phyloP scores from a whole-genome alignment of 2,797 vertebrate species.

The Falco columbarius region DNA sequence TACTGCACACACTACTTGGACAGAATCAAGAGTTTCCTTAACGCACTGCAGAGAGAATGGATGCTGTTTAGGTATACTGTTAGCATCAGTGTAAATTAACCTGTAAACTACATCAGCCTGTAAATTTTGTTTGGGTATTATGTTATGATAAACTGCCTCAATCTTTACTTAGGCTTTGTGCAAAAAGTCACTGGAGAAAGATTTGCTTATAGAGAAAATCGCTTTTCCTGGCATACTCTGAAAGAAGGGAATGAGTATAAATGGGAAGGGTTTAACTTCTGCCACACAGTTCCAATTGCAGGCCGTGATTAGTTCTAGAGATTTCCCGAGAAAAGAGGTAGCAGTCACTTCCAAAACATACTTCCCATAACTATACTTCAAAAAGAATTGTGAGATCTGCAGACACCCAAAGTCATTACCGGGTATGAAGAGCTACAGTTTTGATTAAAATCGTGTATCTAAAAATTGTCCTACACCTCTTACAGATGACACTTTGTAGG shows the following conservation, averaged over 20 bases:
- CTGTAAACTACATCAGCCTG: not conserved
- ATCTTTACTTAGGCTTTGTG: not conserved
- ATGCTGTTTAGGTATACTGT: not conserved
- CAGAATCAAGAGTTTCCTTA: not conserved
- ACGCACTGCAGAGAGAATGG: not conserved
- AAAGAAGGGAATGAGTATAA: not conserved
- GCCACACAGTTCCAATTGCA: not conserved
- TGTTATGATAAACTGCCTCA: not conserved
- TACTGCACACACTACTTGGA: not conserved
- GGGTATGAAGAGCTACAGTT: not conserved
- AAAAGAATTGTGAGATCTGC: not conserved
- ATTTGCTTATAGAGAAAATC: not conserved
- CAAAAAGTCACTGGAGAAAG: not conserved
- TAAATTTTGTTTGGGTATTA: not conserved
- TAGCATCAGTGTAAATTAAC: not conserved
- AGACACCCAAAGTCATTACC: not conserved
- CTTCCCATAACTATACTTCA: not conserved
- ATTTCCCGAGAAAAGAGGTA: not conserved
- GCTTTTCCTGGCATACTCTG: not conserved
- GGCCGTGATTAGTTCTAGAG: not conserved
- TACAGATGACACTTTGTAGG: not conserved
- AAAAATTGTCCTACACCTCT: not conserved
- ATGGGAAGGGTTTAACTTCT: not conserved
- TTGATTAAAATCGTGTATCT: not conserved
- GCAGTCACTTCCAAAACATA: not conserved